These are phyloP conservation scores for Oedothorax gibbosus DNA, from an alignment of 1,140 invertebrate species.

Conservation along the genomic window DNA sequence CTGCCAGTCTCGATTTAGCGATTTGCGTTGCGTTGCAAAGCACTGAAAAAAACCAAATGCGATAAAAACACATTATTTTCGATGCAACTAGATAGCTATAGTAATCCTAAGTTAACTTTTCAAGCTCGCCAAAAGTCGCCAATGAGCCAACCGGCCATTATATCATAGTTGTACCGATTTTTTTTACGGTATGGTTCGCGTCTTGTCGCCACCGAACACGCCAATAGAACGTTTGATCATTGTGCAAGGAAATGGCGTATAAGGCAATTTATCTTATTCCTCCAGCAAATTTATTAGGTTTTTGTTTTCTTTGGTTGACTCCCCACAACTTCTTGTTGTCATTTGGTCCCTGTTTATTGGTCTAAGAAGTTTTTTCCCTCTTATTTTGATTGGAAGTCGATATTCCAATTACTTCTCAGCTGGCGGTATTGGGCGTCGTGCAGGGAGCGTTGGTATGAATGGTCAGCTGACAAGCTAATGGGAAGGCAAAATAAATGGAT, in stretches of 20 bases:
- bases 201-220: slow-evolving; percentile 11
- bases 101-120: too few relatives aligned
- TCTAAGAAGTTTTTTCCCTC: neutral
- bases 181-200: too few relatives aligned
- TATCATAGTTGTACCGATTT: too few relatives aligned
- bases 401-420: slow-evolving; percentile 42
- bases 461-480: too few relatives aligned
- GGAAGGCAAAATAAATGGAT: neutral
- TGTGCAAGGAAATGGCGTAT: neutral
- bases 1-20: too few relatives aligned
- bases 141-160: too few relatives aligned
- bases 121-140: too few relatives aligned
- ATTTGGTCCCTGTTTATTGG: neutral
- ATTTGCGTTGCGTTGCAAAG: too few relatives aligned
- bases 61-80: too few relatives aligned
- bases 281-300: neutral
- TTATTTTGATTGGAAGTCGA: slow-evolving; percentile 37
- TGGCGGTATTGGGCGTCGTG: slow-evolving; percentile 13
- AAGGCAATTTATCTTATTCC: slow-evolving; percentile 7
- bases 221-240: slow-evolving; percentile 4
- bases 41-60: too few relatives aligned
- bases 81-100: too few relatives aligned
- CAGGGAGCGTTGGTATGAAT: neutral
- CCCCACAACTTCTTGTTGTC: slow-evolving; percentile 2
- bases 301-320: neutral